A percentile compares a stretch with the other conserved stretches of the same genome.
These are phyloP conservation scores for Pollenia griseotomentosa DNA, from an alignment of 2,888 invertebrate species.

Conservation along the genomic window DNA sequence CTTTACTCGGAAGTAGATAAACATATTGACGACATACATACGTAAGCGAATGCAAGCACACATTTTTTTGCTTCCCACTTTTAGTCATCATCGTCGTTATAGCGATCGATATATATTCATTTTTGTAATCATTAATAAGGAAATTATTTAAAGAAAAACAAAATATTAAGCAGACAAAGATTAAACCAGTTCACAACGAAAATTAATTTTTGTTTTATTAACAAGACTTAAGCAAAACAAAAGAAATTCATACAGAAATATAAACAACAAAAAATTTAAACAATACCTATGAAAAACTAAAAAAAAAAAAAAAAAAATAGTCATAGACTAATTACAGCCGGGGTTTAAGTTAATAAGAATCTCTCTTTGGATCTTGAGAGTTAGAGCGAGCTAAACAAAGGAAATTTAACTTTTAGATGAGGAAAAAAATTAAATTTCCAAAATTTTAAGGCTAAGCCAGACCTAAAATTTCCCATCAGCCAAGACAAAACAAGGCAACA, in stretches of 20 bases:
- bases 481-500: not conserved
- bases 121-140: conserved; percentile 50
- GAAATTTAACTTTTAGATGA: conserved; percentile 30
- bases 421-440: conserved; percentile 1
- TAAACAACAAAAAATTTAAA: not conserved
- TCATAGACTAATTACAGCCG: conserved; percentile 8
- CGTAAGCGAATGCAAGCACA: not conserved
- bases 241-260: conserved; percentile 1
- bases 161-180: conserved; percentile 22
- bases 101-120: conserved; percentile 45
- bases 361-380: not conserved
- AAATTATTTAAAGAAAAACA: conserved; percentile 50
- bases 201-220: conserved; percentile 24
- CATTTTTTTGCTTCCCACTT: not conserved
- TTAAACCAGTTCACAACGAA: conserved; percentile 61
- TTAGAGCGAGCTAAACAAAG: conserved; percentile 20
- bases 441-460: conserved; percentile 12
- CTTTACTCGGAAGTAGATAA: conserved; percentile 45
- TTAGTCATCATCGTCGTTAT: conserved; percentile 43
- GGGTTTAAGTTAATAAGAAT: not conserved
- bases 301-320: conserved; percentile 31
- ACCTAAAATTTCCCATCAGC: conserved; percentile 22
- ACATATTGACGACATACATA: not conserved
- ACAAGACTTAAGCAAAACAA: conserved; percentile 3
- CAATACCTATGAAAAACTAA: conserved; percentile 9